Conservation (phyloP, 2,113 vertebrate species). For the Daubentonia madagascariensis region DNA sequence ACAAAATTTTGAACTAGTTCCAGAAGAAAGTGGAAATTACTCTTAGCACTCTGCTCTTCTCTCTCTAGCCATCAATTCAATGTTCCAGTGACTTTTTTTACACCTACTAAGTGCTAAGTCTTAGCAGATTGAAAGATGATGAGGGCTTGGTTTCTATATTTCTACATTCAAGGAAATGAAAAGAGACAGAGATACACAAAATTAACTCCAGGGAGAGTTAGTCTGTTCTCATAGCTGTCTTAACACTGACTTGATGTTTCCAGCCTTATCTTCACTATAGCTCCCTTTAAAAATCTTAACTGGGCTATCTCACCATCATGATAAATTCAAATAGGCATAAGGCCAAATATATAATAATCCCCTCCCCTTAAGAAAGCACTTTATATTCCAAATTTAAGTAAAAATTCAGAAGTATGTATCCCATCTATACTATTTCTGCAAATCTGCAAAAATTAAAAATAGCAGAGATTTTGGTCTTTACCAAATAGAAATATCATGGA, state of each 20-base stretch:
- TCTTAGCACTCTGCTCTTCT: background rate
- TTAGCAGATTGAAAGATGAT: background rate
- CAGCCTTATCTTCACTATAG: background rate
- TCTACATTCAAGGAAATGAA: background rate
- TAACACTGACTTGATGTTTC: background rate
- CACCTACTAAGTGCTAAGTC: background rate
- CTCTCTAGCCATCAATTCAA: background rate
- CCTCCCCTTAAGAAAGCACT: background rate
- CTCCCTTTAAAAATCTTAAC: background rate
- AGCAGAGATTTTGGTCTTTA: background rate
- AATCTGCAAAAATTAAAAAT: constrained; percentile 13
- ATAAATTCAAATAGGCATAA: background rate
- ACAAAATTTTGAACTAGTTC: background rate
- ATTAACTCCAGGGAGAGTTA: background rate
- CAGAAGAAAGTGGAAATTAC: background rate
- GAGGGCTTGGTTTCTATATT: background rate
- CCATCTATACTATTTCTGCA: background rate
- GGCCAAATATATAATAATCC: background rate
- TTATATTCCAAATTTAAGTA: background rate
- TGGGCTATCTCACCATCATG: background rate
- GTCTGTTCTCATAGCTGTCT: background rate
- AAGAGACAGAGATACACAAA: background rate
- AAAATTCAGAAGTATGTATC: background rate
- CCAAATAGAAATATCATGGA: background rate
- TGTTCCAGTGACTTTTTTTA: background rate